Percentiles rank a stretch among this genome's conserved stretches.
phyloP scores from a whole-genome alignment of 1,140 invertebrate genomes.

The Drosophila athabasca region DNA sequence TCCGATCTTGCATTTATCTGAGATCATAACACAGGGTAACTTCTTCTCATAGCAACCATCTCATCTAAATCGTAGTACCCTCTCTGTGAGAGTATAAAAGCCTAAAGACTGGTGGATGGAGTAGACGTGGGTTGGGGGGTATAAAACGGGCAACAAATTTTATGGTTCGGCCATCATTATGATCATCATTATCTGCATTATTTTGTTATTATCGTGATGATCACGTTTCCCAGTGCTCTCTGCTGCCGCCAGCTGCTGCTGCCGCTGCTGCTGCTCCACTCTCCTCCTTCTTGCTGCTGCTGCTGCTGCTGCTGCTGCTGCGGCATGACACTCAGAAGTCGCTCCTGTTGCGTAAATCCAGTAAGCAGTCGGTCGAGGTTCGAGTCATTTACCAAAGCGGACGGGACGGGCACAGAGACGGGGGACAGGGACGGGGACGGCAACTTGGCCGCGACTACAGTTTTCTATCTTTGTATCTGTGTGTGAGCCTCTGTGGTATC shows the following conservation, averaged over 20 bases:
- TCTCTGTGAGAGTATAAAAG: no score
- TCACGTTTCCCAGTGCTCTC: constrained; percentile 45
- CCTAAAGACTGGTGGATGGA: neutral
- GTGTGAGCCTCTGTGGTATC: constrained; percentile 18
- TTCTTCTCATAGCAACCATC: no score
- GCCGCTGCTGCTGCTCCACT: constrained; percentile 1
- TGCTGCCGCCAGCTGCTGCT: neutral
- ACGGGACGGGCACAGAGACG: constrained; percentile 15
- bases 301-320: constrained; percentile 24
- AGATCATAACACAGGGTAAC: no score
- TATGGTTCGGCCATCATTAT: constrained; percentile 45
- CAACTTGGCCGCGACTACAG: constrained; percentile 43
- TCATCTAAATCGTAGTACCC: no score
- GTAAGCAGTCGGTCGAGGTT: constrained; percentile 72
- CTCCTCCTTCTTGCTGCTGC: neutral
- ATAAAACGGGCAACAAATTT: constrained; percentile 29
- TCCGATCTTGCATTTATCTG: no score
- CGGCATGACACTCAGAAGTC: constrained; percentile 56
- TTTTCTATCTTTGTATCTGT: constrained; percentile 11
- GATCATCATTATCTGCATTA: constrained; percentile 47
- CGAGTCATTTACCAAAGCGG: constrained; percentile 60
- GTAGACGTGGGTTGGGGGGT: neutral
- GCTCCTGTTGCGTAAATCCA: constrained; percentile 80
- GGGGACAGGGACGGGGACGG: constrained; percentile 33
- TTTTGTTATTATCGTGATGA: constrained; percentile 70